Percentiles rank a stretch among this genome's conserved stretches.
Conservation (phyloP, 2,888 invertebrate species). For the Tholera decimalis region DNA sequence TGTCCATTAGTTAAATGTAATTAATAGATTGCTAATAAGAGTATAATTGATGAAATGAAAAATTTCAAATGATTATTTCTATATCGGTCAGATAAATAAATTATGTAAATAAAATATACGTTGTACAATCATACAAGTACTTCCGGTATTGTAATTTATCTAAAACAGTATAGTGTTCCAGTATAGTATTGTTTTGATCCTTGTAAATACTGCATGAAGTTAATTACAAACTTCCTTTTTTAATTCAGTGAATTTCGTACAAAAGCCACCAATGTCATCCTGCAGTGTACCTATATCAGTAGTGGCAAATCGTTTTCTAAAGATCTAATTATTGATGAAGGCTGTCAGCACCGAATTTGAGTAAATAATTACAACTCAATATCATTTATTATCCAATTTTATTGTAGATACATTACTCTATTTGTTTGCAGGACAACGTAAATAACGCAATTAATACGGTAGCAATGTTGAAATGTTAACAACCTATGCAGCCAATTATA, state of each 20-base stretch:
- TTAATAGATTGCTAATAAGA: constrained; percentile 53
- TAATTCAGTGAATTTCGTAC: background rate
- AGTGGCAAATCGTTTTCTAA: background rate
- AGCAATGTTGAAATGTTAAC: no score
- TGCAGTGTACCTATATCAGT: background rate
- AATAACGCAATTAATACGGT: no score
- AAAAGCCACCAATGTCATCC: background rate
- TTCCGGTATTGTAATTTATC: constrained; percentile 34
- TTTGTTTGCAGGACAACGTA: no score
- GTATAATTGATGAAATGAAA: no score
- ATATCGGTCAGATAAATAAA: constrained; percentile 28
- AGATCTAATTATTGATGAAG: no score
- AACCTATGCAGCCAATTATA: no score
- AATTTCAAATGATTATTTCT: constrained; percentile 12
- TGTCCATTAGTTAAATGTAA: constrained; percentile 68
- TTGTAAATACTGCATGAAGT: constrained; percentile 38
- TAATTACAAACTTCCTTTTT: constrained; percentile 2
- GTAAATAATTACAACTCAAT: no score
- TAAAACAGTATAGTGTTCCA: constrained; percentile 18
- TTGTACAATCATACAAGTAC: constrained; percentile 44
- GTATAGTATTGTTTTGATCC: constrained; percentile 22
- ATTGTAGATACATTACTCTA: no score
- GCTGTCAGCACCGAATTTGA: no score
- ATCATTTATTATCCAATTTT: no score
- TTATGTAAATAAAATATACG: constrained; percentile 51